These are phyloP conservation scores for Myathropa florea DNA, from an alignment of 2,888 invertebrate species.

Conservation along the genomic window DNA sequence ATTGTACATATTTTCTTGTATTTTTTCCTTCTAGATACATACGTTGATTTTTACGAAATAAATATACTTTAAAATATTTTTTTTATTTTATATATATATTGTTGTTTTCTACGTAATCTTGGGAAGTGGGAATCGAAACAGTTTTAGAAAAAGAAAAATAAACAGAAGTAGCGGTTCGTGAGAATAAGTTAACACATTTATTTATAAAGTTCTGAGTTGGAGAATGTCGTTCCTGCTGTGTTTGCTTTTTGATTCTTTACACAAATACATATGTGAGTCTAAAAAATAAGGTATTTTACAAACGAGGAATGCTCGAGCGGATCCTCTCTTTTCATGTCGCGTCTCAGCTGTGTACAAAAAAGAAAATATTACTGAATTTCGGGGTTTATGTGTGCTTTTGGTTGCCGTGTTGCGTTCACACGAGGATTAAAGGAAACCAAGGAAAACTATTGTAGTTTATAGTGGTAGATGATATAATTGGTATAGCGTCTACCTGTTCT, in stretches of 20 bases:
- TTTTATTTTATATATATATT: constrained; percentile 51
- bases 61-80: constrained; percentile 39
- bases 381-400: constrained; percentile 17
- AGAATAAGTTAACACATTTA: constrained; percentile 69
- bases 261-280: constrained; percentile 45
- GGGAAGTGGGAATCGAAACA: constrained; percentile 30
- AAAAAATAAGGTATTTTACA: constrained; percentile 63
- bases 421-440: constrained; percentile 54
- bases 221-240: constrained; percentile 26
- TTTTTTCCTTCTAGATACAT: constrained; percentile 24
- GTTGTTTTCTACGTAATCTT: constrained; percentile 48
- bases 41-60: neutral
- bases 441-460: constrained; percentile 22
- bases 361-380: constrained; percentile 38
- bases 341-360: constrained; percentile 58
- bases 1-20: constrained; percentile 55
- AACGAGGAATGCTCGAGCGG: constrained; percentile 55
- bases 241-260: constrained; percentile 8
- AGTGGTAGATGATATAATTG: constrained; percentile 10
- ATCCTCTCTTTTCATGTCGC: constrained; percentile 47
- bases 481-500: constrained; percentile 52
- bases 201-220: constrained; percentile 49
- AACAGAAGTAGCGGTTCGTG: constrained; percentile 28
- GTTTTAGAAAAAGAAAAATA: constrained; percentile 14
- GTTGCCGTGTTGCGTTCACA: constrained; percentile 28